These are phyloP conservation scores for Bombus turneri DNA, from an alignment of 1,140 invertebrate species.

Conservation along the genomic window DNA sequence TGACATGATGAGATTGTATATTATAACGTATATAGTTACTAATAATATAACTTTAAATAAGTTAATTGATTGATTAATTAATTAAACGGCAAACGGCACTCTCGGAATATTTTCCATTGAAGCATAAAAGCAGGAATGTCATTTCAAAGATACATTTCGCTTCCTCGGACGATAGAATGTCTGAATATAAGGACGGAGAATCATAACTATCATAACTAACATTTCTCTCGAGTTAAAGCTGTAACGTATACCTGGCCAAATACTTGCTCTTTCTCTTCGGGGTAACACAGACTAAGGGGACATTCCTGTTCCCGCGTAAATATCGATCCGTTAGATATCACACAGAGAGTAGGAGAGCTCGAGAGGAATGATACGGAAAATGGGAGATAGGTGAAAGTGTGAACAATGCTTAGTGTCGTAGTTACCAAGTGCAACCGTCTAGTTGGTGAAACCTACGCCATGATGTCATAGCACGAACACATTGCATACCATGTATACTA, in stretches of 20 bases:
- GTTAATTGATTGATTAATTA: too few species aligned
- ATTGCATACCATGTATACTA: background rate
- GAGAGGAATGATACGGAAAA: conserved; percentile 71
- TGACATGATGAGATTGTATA: too few species aligned
- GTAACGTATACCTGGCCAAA: background rate
- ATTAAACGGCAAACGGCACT: too few species aligned
- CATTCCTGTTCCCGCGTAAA: conserved; percentile 21
- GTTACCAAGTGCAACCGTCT: conserved; percentile 40
- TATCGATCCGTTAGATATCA: conserved; percentile 37
- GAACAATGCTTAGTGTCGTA: conserved; percentile 68
- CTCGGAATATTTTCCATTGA: background rate
- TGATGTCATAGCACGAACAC: conserved; percentile 1
- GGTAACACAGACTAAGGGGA: background rate
- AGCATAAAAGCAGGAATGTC: background rate
- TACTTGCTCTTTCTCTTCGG: background rate
- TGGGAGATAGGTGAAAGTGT: conserved; percentile 74
- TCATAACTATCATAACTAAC: background rate
- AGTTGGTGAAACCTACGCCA: conserved; percentile 29
- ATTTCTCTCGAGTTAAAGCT: background rate
- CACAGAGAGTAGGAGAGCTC: conserved; percentile 49
- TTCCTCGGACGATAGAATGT: background rate
- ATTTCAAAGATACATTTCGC: background rate
- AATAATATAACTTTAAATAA: too few species aligned
- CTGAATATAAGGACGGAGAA: background rate
- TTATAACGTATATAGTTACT: too few species aligned